These are phyloP conservation scores for Eucera pruinosa DNA, from an alignment of 2,888 invertebrate species.

Conservation along the genomic window DNA sequence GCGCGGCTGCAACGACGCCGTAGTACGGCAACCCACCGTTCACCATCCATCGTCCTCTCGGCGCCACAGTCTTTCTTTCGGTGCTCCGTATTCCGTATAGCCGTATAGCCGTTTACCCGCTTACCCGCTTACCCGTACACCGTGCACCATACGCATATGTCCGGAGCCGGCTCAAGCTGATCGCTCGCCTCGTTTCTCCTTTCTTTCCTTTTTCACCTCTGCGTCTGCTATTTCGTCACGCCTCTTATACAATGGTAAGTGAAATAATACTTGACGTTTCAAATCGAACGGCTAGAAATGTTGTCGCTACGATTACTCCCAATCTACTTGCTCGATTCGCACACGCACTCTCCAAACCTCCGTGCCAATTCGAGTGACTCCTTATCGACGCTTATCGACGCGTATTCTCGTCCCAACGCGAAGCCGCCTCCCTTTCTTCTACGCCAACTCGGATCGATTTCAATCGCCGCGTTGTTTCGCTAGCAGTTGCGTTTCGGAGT, in stretches of 20 bases:
- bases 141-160: too few relatives aligned
- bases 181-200: conserved; percentile 42
- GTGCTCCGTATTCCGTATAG: too few relatives aligned
- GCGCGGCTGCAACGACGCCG: conserved; percentile 77
- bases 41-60: conserved; percentile 57
- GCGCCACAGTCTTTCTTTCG: conserved; percentile 80
- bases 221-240: conserved; percentile 42
- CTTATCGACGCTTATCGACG: too few relatives aligned
- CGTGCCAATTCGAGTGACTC: background rate
- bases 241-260: conserved; percentile 79
- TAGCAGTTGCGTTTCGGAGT: too few relatives aligned
- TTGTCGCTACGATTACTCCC: background rate
- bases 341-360: background rate
- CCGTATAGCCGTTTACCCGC: too few relatives aligned
- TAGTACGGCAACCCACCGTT: conserved; percentile 78
- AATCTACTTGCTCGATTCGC: background rate
- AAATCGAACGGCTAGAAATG: background rate
- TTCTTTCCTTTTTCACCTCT: conserved; percentile 43
- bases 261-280: background rate
- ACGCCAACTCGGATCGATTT: too few relatives aligned
- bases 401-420: too few relatives aligned
- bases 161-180: conserved; percentile 71
- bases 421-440: too few relatives aligned
- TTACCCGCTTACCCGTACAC: too few relatives aligned
- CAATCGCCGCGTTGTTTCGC: too few relatives aligned